Evolutionary conservation across 23 tunicate genomes (phyloP).

Genomic region (Halocynthia roretzi): DNA sequence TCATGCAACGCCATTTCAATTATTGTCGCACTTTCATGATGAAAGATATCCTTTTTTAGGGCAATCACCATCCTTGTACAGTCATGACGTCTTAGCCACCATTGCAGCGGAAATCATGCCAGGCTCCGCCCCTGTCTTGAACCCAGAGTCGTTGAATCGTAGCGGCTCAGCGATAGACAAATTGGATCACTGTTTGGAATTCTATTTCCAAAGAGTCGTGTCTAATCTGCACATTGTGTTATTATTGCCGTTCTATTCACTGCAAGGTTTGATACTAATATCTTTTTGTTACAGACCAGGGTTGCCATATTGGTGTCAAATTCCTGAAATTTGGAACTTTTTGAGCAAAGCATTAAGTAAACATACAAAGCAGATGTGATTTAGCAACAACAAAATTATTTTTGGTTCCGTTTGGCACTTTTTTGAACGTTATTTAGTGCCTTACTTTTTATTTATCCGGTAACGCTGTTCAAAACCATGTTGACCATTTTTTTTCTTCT

Average conservation of each 20-base stretch:
- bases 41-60: constrained; percentile 19
- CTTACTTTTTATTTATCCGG: too few species aligned
- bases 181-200: constrained; percentile 47
- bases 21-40: neutral
- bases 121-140: neutral
- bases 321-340: too few species aligned
- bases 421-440: too few species aligned
- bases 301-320: too few species aligned
- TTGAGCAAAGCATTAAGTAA: too few species aligned
- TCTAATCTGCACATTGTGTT: constrained; percentile 61
- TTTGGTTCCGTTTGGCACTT: too few species aligned
- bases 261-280: constrained; percentile 31
- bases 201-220: constrained; percentile 40
- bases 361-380: too few species aligned
- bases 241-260: constrained; percentile 28
- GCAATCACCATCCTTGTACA: constrained; percentile 68
- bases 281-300: too few species aligned
- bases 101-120: constrained; percentile 57
- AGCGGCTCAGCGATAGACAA: constrained; percentile 40
- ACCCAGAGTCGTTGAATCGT: neutral
- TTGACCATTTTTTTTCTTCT: too few species aligned
- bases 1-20: neutral
- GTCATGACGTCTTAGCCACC: constrained; percentile 45
- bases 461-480: too few species aligned
- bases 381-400: too few species aligned